phyloP scores from a whole-genome alignment of 2,888 invertebrate genomes.

The Mimachlamys varia region DNA sequence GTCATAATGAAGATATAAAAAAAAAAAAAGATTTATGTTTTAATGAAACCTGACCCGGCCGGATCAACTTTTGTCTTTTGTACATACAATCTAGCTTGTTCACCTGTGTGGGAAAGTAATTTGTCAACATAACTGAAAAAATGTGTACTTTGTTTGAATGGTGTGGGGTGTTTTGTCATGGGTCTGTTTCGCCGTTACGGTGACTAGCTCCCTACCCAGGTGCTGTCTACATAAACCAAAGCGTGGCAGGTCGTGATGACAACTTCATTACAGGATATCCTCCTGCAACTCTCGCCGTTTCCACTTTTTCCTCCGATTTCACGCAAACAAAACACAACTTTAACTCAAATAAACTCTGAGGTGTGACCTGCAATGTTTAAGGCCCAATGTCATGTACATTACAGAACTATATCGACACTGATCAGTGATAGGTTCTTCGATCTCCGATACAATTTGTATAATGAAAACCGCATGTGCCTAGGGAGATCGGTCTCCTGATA shows the following conservation, averaged over 20 bases:
- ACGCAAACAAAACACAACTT: slow-evolving; percentile 31
- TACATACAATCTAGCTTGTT: neutral
- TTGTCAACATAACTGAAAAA: slow-evolving; percentile 37
- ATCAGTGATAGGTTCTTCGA: slow-evolving; percentile 29
- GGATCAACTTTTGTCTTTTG: neutral
- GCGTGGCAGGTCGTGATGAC: neutral
- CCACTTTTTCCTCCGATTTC: slow-evolving; percentile 33
- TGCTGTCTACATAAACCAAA: neutral
- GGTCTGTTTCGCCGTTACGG: neutral
- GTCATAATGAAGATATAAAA: neutral
- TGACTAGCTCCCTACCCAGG: slow-evolving; percentile 1
- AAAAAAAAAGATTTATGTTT: slow-evolving; percentile 32
- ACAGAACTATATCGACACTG: neutral
- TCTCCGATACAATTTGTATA: neutral
- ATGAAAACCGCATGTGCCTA: neutral
- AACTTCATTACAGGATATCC: slow-evolving; percentile 36
- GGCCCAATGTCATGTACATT: neutral
- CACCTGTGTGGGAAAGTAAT: slow-evolving; percentile 38
- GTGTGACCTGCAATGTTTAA: slow-evolving; percentile 13
- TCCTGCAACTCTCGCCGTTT: neutral
- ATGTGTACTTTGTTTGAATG: slow-evolving; percentile 33
- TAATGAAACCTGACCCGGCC: slow-evolving; percentile 32
- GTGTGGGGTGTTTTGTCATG: neutral
- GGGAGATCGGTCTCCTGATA: neutral
- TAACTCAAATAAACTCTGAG: neutral